Percentiles rank a stretch among this genome's conserved stretches.
phyloP scores from a whole-genome alignment of 2,888 invertebrate genomes.

The Atherix ibis region DNA sequence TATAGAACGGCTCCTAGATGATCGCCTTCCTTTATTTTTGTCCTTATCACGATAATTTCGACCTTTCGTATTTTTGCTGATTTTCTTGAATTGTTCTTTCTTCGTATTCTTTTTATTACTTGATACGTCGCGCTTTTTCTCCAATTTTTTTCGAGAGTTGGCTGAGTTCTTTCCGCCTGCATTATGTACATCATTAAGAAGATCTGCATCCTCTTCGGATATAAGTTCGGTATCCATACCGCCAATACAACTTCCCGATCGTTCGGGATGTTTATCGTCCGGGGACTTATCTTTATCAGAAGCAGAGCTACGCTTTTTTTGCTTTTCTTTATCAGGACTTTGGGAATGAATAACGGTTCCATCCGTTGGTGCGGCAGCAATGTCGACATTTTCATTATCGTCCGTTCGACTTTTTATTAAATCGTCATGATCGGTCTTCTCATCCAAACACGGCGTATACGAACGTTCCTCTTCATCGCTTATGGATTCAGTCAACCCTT shows the following conservation, averaged over 20 bases:
- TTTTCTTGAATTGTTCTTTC: slow-evolving; percentile 59
- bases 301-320: no score
- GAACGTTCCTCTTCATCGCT: slow-evolving; percentile 44
- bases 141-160: slow-evolving; percentile 15
- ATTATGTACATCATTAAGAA: slow-evolving; percentile 41
- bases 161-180: slow-evolving; percentile 24
- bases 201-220: slow-evolving; percentile 51
- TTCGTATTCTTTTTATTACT: slow-evolving; percentile 25
- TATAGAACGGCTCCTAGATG: slow-evolving; percentile 11
- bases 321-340: no score
- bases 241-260: slow-evolving; percentile 31
- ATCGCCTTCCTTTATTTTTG: slow-evolving; percentile 6
- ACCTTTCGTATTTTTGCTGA: slow-evolving; percentile 60
- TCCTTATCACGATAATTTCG: slow-evolving; percentile 57
- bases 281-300: no score
- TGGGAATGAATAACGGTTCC: no score
- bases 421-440: slow-evolving; percentile 32
- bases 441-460: slow-evolving; percentile 58
- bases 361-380: no score
- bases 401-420: not conserved
- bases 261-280: no score
- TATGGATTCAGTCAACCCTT: not conserved
- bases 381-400: slow-evolving; percentile 2
- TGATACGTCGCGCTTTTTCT: slow-evolving; percentile 24
- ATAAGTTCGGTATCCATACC: slow-evolving; percentile 60